phyloP scores from a whole-genome alignment of 2,113 vertebrate genomes.

The Pseudopipra pipra region DNA sequence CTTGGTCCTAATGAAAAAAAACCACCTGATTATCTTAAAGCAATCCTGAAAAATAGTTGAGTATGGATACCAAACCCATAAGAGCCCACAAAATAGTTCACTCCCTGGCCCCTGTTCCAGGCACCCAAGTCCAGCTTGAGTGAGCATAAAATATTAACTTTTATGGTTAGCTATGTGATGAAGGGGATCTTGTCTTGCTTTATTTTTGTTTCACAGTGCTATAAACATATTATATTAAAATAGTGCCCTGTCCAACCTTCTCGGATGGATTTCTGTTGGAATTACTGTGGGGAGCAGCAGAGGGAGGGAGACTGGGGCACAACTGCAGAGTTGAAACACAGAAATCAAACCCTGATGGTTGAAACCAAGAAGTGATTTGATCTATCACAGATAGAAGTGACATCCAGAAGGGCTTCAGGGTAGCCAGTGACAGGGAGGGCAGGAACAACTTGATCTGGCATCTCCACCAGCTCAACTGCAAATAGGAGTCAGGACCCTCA shows the following conservation, averaged over 20 bases:
- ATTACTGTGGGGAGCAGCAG: constrained; percentile 3
- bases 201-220: constrained; percentile 36
- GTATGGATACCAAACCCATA: not conserved
- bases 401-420: not conserved
- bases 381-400: not conserved
- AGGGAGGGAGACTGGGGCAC: not conserved
- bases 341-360: not conserved
- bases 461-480: not conserved
- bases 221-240: constrained; percentile 42
- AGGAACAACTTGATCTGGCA: not conserved
- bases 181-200: constrained; percentile 33
- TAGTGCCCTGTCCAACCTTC: constrained; percentile 4
- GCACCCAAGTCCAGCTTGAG: not conserved
- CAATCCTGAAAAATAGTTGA: not conserved
- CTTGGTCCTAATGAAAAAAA: not conserved
- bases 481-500: not conserved
- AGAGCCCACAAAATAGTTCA: not conserved
- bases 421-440: not conserved
- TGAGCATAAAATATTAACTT: constrained; percentile 25
- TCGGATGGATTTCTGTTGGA: constrained; percentile 29
- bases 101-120: not conserved
- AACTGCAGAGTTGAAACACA: not conserved
- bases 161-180: constrained; percentile 29
- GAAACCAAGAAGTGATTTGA: not conserved
- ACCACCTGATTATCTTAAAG: not conserved